phyloP scores from a whole-genome alignment of 2,113 vertebrate species.

The Typhlomys cinereus region DNA sequence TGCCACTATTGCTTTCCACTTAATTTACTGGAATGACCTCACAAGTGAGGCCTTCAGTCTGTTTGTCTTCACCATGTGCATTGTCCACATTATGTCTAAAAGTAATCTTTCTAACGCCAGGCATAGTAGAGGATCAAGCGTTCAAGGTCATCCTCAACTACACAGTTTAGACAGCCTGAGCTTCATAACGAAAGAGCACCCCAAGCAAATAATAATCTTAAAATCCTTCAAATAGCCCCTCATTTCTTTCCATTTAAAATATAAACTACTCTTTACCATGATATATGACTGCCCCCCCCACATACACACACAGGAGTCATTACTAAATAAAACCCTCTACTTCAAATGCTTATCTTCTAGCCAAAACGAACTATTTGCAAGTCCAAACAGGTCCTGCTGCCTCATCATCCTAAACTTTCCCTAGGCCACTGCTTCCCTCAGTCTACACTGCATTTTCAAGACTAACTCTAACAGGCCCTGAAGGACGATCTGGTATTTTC shows the following conservation, averaged over 20 bases:
- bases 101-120: not conserved
- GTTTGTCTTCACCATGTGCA: not conserved
- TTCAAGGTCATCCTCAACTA: not conserved
- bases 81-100: slow-evolving; percentile 10
- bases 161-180: not conserved
- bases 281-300: not conserved
- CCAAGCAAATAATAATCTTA: too few relatives aligned
- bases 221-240: not conserved
- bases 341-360: not conserved
- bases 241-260: slow-evolving; percentile 26
- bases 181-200: not conserved
- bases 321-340: slow-evolving; percentile 4
- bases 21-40: not conserved
- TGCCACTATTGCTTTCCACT: not conserved
- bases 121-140: not conserved
- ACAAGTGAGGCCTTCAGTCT: slow-evolving; percentile 22
- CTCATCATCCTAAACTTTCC: not conserved
- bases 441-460: not conserved
- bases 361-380: not conserved
- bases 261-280: not conserved
- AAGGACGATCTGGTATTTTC: not conserved
- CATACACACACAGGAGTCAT: not conserved
- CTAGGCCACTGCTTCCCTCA: not conserved
- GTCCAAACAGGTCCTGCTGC: not conserved
- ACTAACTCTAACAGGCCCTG: not conserved